Evolutionary conservation across 1,140 invertebrate genomes (phyloP), one percentile per base, ranked within the genome.

Genomic region (Archivesica marissinica): DNA sequence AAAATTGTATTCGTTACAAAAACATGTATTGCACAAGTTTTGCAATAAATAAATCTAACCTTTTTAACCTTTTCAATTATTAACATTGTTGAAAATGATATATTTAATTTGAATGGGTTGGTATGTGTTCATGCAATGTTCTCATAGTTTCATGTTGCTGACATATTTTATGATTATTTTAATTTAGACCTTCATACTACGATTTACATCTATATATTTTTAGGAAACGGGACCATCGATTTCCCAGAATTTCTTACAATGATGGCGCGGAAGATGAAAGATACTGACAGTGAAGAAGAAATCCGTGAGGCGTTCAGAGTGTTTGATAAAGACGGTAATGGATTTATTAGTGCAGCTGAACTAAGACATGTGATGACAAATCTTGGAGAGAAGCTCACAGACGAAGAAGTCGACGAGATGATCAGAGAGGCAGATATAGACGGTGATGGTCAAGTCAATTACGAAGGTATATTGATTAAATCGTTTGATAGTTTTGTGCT

Each of bases 221-320:
- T 94, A 99, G 98, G 98, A 91, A 99, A 99, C 94, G 98, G 98
- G 90, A 99, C 98, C 92, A 99, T 99, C 95, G 98, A 99, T 95
- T 99, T 99, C 95, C 98, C 98, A 92, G 98, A 98, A 94, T 98
- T 96, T 92, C 93, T 97, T 47, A 96, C 97, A 93, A 98, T 98
- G 97, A 98, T 98, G 97, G 97, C 97, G 38, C 96, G 98, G 93
- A 99, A 99, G 96, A 99, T 99, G 98, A 99, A 99, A 94, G 98
- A 99, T 95, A 99, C 98, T 86, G 98, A 99, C 95, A 98, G 97
- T 94, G 98, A 99, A 96, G 98, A 99, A 94, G 99, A 99, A 95
- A 99, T 99, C 93, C 96, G 97, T 94, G 98, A 99, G 95, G 98
- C 98, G 88, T 99, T 99, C 96, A 6, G 59, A 64, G 59, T 64